Conservation (phyloP, 2,888 invertebrate species). For the Hypomecis punctinalis region DNA sequence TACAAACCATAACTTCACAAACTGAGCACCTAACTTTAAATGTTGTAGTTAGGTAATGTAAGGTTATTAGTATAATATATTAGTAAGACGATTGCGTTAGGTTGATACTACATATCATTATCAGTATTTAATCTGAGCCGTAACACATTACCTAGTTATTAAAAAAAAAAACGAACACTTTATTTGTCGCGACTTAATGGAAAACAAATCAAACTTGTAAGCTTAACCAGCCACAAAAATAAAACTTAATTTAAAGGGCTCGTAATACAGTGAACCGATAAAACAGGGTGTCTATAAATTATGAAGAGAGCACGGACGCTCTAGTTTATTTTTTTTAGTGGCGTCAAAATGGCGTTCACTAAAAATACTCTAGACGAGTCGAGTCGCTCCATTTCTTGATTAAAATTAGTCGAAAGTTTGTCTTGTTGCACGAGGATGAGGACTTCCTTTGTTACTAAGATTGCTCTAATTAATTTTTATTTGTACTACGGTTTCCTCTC, state of each 20-base stretch:
- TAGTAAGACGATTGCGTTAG: no score
- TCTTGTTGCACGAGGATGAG: slow-evolving; percentile 49
- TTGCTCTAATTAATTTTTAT: slow-evolving; percentile 25
- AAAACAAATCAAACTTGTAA: slow-evolving; percentile 32
- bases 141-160: no score
- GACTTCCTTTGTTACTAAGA: slow-evolving; percentile 52
- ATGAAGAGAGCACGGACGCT: slow-evolving; percentile 59
- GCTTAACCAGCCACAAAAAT: slow-evolving; percentile 49
- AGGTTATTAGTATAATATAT: no score
- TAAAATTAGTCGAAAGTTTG: slow-evolving; percentile 74
- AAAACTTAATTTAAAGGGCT: slow-evolving; percentile 58
- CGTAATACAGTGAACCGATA: slow-evolving; percentile 63
- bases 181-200: slow-evolving; percentile 1
- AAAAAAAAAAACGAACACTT: background rate
- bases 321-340: slow-evolving; percentile 65
- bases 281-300: slow-evolving; percentile 74
- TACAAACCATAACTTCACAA: no score
- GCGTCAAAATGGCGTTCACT: slow-evolving; percentile 70
- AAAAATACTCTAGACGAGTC: slow-evolving; percentile 74
- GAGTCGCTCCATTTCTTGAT: slow-evolving; percentile 57
- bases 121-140: no score
- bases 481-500: slow-evolving; percentile 18
- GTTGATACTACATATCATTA: no score
- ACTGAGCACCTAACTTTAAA: no score
- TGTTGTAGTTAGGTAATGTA: no score